These are phyloP conservation scores for Erinaceus europaeus DNA, from an alignment of 2,113 vertebrate species.

Conservation along the genomic window DNA sequence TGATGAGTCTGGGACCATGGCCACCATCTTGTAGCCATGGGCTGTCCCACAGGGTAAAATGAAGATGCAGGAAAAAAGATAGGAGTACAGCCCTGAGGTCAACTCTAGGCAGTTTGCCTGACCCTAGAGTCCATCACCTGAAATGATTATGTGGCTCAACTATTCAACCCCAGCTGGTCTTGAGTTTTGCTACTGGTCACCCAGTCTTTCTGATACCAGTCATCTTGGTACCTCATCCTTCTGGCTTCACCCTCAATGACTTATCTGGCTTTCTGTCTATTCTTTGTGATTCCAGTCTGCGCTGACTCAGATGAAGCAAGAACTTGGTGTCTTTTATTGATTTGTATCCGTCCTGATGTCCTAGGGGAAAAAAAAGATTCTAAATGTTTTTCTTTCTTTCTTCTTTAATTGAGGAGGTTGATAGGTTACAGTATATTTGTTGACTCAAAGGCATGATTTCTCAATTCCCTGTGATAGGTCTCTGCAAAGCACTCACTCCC, in stretches of 20 bases:
- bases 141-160: neutral
- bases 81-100: neutral
- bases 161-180: neutral
- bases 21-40: neutral
- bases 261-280: neutral
- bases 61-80: neutral
- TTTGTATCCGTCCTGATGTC: neutral
- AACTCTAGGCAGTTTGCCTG: neutral
- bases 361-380: too few species aligned
- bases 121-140: neutral
- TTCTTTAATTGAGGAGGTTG: too few species aligned
- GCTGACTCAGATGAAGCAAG: neutral
- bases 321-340: neutral
- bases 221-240: neutral
- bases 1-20: neutral
- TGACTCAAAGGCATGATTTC: too few species aligned
- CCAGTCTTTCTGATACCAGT: neutral
- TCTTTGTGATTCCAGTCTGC: neutral
- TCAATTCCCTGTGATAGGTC: too few species aligned
- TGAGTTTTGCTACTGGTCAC: neutral
- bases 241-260: neutral
- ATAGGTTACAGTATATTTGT: too few species aligned
- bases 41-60: neutral
- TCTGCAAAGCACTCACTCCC: too few species aligned
- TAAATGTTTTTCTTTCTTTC: too few species aligned